Conservation (phyloP, 2,797 vertebrate genomes). For the Sebastes elongatus region DNA sequence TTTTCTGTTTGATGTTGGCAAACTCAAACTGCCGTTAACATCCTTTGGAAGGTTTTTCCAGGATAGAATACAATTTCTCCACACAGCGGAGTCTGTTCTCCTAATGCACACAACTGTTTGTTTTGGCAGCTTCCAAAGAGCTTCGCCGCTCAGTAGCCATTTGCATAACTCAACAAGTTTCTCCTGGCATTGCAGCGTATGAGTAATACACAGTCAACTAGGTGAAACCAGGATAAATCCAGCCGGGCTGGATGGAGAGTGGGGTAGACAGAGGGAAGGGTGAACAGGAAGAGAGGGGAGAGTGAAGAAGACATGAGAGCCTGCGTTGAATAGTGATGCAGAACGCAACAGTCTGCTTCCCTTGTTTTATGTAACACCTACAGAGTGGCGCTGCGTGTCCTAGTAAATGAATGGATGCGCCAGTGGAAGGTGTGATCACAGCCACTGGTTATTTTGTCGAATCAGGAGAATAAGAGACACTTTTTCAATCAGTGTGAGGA, state of each 20-base stretch:
- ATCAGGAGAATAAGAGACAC: neutral
- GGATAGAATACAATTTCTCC: slow-evolving; percentile 4
- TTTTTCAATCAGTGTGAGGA: neutral
- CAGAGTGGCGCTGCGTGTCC: neutral
- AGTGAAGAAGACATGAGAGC: neutral
- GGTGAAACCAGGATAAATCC: slow-evolving; percentile 44
- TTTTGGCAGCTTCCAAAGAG: slow-evolving; percentile 42
- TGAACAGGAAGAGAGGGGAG: neutral
- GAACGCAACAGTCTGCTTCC: neutral
- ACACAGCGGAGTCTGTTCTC: slow-evolving; percentile 21
- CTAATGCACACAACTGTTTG: slow-evolving; percentile 36
- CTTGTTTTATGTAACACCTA: neutral
- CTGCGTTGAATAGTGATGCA: neutral
- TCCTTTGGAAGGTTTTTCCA: slow-evolving; percentile 12
- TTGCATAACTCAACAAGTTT: slow-evolving; percentile 57
- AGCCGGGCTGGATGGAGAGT: neutral
- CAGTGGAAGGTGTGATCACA: neutral
- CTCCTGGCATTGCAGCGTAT: slow-evolving; percentile 14
- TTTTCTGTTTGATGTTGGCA: slow-evolving; percentile 26
- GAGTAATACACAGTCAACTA: slow-evolving; percentile 18
- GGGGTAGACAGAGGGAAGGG: neutral
- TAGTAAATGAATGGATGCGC: neutral
- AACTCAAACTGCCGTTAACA: slow-evolving; percentile 6
- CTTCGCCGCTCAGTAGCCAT: slow-evolving; percentile 11
- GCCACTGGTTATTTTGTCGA: neutral